Evolutionary conservation across 2,888 invertebrate genomes (phyloP), one percentile per base, ranked within the genome.

Genomic region (Athalia cordata): DNA sequence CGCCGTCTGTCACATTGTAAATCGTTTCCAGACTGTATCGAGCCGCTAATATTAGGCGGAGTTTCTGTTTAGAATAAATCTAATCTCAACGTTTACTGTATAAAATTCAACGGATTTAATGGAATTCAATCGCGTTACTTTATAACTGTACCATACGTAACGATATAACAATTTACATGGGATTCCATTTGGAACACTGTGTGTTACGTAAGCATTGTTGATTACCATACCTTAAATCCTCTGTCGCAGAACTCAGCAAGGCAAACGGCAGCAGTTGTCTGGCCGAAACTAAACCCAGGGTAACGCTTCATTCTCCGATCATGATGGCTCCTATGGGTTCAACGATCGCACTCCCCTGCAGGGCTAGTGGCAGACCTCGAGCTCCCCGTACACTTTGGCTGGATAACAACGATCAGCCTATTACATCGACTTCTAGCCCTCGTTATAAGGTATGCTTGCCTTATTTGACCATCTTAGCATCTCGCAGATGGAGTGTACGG

Each of bases 281-380:
- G 13, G 55, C 68, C 59, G 78, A 79, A 0, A 79, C 75, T n/a
- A 70, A 79, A 6, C 88, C 88, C 11, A 84, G 84, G 3, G 86
- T 89, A 78, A 88, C 90, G 43, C 85, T 90, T 11, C 88, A 88
- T 77, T 82, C 87, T 47, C 87, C 90, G 0, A 85, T 86, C 3
- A 85, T 91, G 59, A 87, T 92, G 6, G 89, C 91, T 0, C 85
- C 89, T 80, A 91, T 92, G 5, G 95, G 94, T 6, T 91, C 92
- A 5, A 93, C 93, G 79, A 90, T 94, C 0, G 87, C 94, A 8
- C 90, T 96, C 61, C 96, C 95, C 0, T 96, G 96, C 90, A 92
- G 93, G 72, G 94, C 93, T 2, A 91, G 91, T 76, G 95, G 95
- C 57, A 91, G 91, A 70, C 93, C 94, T 3, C 91, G 91, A 29